Conservation (phyloP, 2,888 invertebrate genomes). For the Mesorhabditis spiculigera region DNA sequence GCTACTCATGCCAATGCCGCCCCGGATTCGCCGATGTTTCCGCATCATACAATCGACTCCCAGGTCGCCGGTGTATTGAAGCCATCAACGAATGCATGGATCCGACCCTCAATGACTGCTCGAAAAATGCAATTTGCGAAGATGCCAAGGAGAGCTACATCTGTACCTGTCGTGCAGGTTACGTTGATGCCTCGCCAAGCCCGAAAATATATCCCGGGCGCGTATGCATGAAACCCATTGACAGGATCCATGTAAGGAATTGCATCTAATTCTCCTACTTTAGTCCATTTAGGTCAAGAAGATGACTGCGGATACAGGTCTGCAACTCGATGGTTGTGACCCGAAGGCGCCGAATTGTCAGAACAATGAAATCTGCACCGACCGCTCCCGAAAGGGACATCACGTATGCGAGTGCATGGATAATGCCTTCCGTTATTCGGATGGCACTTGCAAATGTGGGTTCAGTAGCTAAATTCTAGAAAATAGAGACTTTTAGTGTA, state of each 20-base stretch:
- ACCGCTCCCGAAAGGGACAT: slow-evolving; percentile 29
- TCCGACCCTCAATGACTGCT: slow-evolving; percentile 76
- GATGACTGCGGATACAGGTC: slow-evolving; percentile 21
- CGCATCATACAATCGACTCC: slow-evolving; percentile 42
- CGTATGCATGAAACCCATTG: slow-evolving; percentile 37
- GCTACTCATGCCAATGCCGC: slow-evolving; percentile 47
- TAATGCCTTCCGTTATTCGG: slow-evolving; percentile 49
- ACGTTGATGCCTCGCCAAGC: slow-evolving; percentile 66
- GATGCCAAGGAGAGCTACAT: slow-evolving; percentile 79
- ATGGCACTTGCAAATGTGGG: slow-evolving; percentile 49
- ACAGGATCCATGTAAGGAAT: slow-evolving; percentile 8
- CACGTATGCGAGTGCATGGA: slow-evolving; percentile 51
- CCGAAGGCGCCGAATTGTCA: slow-evolving; percentile 35
- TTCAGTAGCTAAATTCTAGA: not conserved
- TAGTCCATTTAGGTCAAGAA: not conserved
- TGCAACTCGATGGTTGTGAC: slow-evolving; percentile 43
- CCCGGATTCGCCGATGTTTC: slow-evolving; percentile 59
- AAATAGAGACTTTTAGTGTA: slow-evolving; percentile 25
- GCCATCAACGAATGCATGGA: slow-evolving; percentile 56
- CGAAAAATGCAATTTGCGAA: slow-evolving; percentile 80
- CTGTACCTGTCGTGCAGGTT: slow-evolving; percentile 74
- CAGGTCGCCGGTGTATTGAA: slow-evolving; percentile 53
- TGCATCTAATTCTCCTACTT: not conserved
- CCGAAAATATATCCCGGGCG: slow-evolving; percentile 56
- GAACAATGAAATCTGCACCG: slow-evolving; percentile 47